Conservation (phyloP, 2,797 vertebrate genomes). For the Tarsius wallacei region DNA sequence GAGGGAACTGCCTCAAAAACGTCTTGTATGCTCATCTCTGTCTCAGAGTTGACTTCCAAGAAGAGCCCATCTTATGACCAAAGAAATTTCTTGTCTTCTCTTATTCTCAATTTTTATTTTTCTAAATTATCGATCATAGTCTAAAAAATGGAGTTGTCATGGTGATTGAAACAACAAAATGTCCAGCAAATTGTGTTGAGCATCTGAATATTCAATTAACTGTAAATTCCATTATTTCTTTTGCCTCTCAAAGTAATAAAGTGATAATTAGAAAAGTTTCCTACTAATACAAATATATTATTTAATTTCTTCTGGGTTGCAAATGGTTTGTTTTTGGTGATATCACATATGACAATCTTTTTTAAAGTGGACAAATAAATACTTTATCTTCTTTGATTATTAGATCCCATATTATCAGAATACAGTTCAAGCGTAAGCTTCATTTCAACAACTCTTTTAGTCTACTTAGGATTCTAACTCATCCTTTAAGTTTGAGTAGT, state of each 20-base stretch:
- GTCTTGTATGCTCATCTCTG: neutral
- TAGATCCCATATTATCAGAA: neutral
- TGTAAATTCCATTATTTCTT: neutral
- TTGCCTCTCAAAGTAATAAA: neutral
- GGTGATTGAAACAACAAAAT: constrained; percentile 25
- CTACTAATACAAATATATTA: neutral
- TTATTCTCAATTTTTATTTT: neutral
- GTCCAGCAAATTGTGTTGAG: neutral
- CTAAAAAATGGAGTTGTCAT: neutral
- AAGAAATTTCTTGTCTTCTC: neutral
- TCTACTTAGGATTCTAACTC: neutral
- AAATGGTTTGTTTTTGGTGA: neutral
- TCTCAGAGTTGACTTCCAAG: neutral
- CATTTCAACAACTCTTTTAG: neutral
- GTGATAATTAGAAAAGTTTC: neutral
- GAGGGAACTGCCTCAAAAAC: neutral
- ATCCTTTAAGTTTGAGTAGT: neutral
- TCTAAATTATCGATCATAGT: neutral
- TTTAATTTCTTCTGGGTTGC: neutral
- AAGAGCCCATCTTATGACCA: neutral
- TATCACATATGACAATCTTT: neutral
- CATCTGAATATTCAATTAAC: constrained; percentile 22
- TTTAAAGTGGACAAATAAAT: neutral
- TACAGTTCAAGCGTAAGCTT: neutral
- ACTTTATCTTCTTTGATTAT: neutral